A percentile compares a stretch with the other conserved stretches of the same genome.
phyloP scores from a whole-genome alignment of 2,113 vertebrate species.

The Gobiocypris rarus region DNA sequence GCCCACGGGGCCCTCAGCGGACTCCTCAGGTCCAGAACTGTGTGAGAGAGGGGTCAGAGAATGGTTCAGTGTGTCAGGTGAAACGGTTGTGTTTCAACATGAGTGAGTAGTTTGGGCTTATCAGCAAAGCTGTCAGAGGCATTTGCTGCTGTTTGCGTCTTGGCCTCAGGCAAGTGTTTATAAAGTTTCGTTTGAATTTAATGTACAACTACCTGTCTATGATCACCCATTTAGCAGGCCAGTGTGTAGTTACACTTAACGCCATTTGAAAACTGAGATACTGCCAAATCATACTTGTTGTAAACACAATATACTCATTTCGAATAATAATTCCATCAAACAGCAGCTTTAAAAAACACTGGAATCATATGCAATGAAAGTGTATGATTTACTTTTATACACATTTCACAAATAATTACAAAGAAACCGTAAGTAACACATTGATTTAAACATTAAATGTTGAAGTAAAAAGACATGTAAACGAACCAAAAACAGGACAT shows the following conservation, averaged over 20 bases:
- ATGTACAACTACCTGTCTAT: slow-evolving; percentile 62
- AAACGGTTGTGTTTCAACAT: slow-evolving; percentile 77
- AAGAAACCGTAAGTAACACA: too few species aligned
- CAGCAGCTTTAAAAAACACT: neutral
- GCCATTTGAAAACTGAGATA: slow-evolving; percentile 29
- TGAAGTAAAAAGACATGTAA: too few species aligned
- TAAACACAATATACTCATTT: neutral
- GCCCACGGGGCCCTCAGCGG: slow-evolving; percentile 70
- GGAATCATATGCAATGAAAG: neutral
- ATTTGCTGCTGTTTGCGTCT: slow-evolving; percentile 75
- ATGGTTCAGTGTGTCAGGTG: slow-evolving; percentile 76
- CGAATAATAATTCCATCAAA: neutral
- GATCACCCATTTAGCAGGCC: slow-evolving; percentile 58
- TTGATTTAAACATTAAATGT: too few species aligned
- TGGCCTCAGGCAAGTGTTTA: slow-evolving; percentile 73
- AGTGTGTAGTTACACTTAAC: slow-evolving; percentile 44
- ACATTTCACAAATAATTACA: too few species aligned
- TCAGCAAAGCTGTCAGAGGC: slow-evolving; percentile 77
- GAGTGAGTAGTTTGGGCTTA: slow-evolving; percentile 78
- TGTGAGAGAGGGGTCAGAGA: slow-evolving; percentile 74
- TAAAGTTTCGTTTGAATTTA: slow-evolving; percentile 75
- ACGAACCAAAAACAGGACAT: too few species aligned
- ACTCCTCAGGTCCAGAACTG: slow-evolving; percentile 74
- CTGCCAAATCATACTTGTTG: too few species aligned
- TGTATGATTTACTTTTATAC: neutral